phyloP scores from a whole-genome alignment of 92 coral and sea anemone species.

The Bergia sp. region DNA sequence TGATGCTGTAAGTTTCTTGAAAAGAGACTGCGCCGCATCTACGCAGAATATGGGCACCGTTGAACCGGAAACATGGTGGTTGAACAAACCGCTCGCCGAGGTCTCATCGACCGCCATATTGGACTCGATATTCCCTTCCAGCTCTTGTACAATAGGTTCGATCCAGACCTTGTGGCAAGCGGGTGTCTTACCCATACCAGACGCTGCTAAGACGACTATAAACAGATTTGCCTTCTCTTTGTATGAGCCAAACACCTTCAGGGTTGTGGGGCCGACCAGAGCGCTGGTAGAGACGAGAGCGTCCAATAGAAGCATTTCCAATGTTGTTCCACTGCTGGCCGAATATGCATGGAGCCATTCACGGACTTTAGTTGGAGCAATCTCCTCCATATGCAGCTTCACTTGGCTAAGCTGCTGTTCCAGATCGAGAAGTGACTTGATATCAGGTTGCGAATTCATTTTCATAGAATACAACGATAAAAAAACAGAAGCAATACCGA shows the following conservation, averaged over 20 bases:
- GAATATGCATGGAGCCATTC: constrained; percentile 25
- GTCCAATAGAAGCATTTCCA: constrained; percentile 23
- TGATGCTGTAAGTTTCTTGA: constrained; percentile 18
- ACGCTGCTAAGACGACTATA: constrained; percentile 29
- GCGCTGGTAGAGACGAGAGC: constrained; percentile 27
- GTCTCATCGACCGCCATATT: constrained; percentile 52
- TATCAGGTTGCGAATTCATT: too few relatives aligned
- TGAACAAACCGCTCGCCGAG: constrained; percentile 55
- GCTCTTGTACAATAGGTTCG: constrained; percentile 45
- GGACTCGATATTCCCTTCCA: constrained; percentile 43
- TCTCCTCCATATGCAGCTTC: too few relatives aligned
- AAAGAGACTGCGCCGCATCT: constrained; percentile 50
- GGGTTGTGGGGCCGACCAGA: constrained; percentile 5
- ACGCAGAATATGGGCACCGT: constrained; percentile 54
- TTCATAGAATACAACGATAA: too few relatives aligned
- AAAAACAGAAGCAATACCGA: too few relatives aligned
- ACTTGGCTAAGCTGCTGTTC: too few relatives aligned
- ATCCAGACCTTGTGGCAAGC: constrained; percentile 53
- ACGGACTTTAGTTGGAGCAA: constrained; percentile 14
- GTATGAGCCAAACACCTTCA: constrained; percentile 27
- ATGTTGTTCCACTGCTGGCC: constrained; percentile 46
- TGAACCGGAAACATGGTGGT: constrained; percentile 44
- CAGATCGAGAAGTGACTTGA: too few relatives aligned
- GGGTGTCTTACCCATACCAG: constrained; percentile 35
- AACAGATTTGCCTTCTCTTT: constrained; percentile 24